Evolutionary conservation across 2,888 invertebrate species (phyloP), one percentile per base, ranked within the genome.

Genomic region (Orthosia incerta): DNA sequence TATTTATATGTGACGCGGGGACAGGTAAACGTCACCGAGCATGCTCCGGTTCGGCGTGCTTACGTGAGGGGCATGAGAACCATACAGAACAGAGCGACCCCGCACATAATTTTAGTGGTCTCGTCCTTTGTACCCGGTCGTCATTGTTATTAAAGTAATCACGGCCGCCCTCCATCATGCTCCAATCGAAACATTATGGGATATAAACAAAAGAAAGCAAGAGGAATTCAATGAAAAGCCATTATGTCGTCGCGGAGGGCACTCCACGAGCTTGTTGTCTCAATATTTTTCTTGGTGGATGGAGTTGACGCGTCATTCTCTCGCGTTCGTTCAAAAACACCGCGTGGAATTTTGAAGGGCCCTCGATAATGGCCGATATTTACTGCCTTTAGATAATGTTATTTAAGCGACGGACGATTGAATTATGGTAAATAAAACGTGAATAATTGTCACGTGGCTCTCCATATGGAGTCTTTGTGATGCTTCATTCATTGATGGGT

Each of bases 141-240:
- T 93, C 95, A 94, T 96, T 96, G 95, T 96, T 96, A 96, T 96
- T 96, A 95, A 95, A 95, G 95, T 95, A 96, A 96, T 96, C 96
- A 96, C 93, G 90, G 93, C 89, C 91, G 93, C 94, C 93, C 95
- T 95, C 95, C 94, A 94, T 94, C 95, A 91, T 93, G 91, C 92
- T 91, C 93, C 95, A 94, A 96, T 95, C 95, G 95, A 94, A 95
- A 95, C 95, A 95, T 95, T 95, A 95, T 95, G 94, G 95, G 95
- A 94, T 95, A 95, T 95, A 96, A 96, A 96, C 96, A 96, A 96
- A 96, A 96, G 96, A 94, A 93, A 95, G 91, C 93, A 94, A 94
- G 92, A 93, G 93, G 95, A 94, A 96, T 96, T 95, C 94, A 95
- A 95, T 95, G 95, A 95, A 95, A 96, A 93, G 94, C 96, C 94